Evolutionary conservation across 1,140 invertebrate genomes (phyloP).

Genomic region (Daktulosphaira vitifoliae): DNA sequence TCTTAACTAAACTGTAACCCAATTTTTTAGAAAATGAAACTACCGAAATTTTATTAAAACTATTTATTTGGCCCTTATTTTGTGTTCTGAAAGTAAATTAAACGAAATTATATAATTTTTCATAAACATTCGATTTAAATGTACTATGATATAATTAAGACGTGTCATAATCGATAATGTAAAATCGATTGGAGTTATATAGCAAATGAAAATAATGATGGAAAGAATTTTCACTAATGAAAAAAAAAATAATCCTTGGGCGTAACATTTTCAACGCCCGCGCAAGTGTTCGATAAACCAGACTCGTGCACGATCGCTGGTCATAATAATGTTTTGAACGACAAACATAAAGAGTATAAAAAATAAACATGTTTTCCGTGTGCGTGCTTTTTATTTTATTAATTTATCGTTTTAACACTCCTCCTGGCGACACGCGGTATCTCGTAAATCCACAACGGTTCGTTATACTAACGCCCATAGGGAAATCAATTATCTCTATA

Average conservation of each 20-base stretch:
- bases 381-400: neutral
- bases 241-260: neutral
- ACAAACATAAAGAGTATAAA: neutral
- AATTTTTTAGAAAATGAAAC: no score
- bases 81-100: no score
- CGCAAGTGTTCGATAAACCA: neutral
- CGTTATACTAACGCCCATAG: neutral
- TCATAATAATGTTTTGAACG: conserved; percentile 1
- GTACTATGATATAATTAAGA: no score
- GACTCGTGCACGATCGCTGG: neutral
- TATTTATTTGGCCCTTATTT: no score
- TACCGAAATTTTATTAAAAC: no score
- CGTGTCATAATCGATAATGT: no score
- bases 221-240: neutral
- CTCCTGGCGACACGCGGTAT: conserved; percentile 21
- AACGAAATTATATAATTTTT: no score
- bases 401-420: conserved; percentile 18
- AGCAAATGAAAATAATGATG: no score
- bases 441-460: conserved; percentile 12
- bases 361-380: conserved; percentile 16
- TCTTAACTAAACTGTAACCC: no score
- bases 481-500: conserved; percentile 27
- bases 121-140: no score
- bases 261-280: neutral
- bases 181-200: no score